Evolutionary conservation across 2,797 vertebrate genomes (phyloP).

Genomic region (Megaceryle alcyon): DNA sequence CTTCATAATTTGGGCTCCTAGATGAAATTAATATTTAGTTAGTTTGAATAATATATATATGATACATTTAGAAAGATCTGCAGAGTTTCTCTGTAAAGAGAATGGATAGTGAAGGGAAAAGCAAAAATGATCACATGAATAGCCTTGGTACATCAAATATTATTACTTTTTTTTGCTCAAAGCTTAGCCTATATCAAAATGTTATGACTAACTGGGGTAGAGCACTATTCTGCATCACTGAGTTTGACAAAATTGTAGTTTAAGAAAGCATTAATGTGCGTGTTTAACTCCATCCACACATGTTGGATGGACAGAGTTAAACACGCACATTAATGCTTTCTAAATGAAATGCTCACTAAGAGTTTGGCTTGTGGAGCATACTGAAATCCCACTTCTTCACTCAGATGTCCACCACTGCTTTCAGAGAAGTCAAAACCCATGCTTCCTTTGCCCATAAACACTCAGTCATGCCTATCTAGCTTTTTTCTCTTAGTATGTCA

Average conservation of each 20-base stretch:
- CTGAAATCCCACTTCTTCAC: neutral
- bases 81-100: neutral
- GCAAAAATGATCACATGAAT: neutral
- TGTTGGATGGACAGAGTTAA: neutral
- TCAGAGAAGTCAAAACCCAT: neutral
- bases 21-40: neutral
- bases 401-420: neutral
- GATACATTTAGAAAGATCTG: neutral
- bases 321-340: neutral
- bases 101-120: neutral
- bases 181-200: neutral
- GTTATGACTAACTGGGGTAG: neutral
- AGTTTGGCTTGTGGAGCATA: neutral
- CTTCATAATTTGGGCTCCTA: neutral
- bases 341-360: neutral
- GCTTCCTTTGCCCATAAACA: neutral
- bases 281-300: neutral
- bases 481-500: neutral
- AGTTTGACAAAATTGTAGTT: neutral
- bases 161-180: neutral
- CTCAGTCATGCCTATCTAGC: neutral
- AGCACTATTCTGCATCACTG: neutral
- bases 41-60: neutral
- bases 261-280: neutral
- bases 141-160: neutral